Base-by-base conservation (phyloP, 1,140 invertebrate species). In the Trichomalopsis sarcophagae region DNA sequence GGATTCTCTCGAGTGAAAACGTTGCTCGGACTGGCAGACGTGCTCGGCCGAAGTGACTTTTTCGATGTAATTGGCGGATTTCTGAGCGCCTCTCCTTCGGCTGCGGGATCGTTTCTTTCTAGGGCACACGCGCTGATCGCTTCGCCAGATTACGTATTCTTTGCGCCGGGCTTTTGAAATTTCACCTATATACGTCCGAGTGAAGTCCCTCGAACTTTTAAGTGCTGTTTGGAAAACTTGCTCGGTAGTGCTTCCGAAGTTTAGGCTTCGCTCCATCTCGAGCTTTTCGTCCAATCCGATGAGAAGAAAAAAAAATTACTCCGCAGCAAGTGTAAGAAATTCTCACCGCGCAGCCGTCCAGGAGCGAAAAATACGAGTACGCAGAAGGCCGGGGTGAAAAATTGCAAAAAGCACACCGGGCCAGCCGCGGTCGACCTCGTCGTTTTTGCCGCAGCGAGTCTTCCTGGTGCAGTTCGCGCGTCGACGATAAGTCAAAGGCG, bases 401-500 rank as follows among this genome's bases (percentile, higher is more conserved):
- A 62, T 62, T 62, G 0, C 6, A 62, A 62, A 62, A 21, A 62
- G 55, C 55, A 55, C 4, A 1, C 69, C 9, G 40, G 40, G 40
- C 9, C 40, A 44, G 9, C 27, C 5, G 11, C 55, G 74, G 74
- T 82, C 17, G 30, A 82, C 50, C 33, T 66, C 73, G 5, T 44
- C 55, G 47, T 84, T 84, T 84, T 84, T 77, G 55, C 14, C 47
- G n/a, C 23, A n/a, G 30, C 71, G 33, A 76, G 66, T 74, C 44
- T 82, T 44, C 21, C 47, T 47, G 44, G 55, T 62, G 55, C 3
- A 62, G 55, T 7, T 62, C 69, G 36, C 47, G 71, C 30, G 27
- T 27, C 55, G 36, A 76, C 84, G 71, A 85, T 85, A 85, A 85
- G 84, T 85, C 84, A 85, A 85, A 85, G 84, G 30, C 71, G 55